Evolutionary conservation across 2,113 vertebrate genomes (phyloP).

Genomic region (Saimiri boliviensis): DNA sequence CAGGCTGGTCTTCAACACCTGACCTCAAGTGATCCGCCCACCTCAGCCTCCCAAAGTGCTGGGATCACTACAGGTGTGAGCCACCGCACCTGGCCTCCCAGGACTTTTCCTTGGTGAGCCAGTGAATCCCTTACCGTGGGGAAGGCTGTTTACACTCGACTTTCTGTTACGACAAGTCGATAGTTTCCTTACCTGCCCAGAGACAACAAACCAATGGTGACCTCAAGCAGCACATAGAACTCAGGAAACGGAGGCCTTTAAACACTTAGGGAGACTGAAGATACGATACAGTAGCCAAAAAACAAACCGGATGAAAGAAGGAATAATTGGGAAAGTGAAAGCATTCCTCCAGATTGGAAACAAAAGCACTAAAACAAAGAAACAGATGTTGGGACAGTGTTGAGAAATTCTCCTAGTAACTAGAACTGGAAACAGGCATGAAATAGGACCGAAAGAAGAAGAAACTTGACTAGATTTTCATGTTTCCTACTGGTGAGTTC

Average conservation of each 20-base stretch:
- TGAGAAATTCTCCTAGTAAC: fast-evolving
- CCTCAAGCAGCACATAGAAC: background rate
- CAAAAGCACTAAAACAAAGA: fast-evolving
- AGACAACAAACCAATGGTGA: background rate
- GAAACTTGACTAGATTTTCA: fast-evolving
- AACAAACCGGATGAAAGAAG: background rate
- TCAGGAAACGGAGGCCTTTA: background rate
- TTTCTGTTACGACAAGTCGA: fast-evolving
- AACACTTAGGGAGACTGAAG: background rate
- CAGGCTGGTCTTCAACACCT: no score
- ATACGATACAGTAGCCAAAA: background rate
- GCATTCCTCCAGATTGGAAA: background rate
- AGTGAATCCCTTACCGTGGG: fast-evolving
- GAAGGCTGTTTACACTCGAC: fast-evolving
- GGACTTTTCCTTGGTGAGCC: background rate
- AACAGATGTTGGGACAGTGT: background rate
- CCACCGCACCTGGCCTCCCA: no score
- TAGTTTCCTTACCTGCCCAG: no score
- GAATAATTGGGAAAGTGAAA: background rate
- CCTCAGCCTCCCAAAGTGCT: no score
- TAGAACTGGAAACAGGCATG: background rate
- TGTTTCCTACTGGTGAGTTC: fast-evolving
- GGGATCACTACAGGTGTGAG: no score
- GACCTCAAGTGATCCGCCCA: no score
- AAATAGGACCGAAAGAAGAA: background rate